Base-by-base conservation (phyloP, 2,888 invertebrate genomes). In the Napeogenes sylphis region DNA sequence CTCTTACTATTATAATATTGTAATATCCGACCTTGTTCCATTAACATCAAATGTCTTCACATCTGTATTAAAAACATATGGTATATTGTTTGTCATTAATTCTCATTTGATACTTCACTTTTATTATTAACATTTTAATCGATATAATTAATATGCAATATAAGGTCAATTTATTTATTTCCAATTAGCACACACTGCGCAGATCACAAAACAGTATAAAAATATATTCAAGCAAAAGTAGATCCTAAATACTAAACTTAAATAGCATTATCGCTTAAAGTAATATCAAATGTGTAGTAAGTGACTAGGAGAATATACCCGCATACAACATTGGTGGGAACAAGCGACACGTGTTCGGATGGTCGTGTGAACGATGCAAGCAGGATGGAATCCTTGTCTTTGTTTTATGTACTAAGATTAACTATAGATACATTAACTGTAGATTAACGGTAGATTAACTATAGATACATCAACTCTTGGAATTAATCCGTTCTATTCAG, bases 321-420 rank as follows among this genome's bases (percentile, higher is more conserved):
- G 87, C 87, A 87, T 87, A 69, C 67, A 66, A 71, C 71, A 71
- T 72, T 73, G 74, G 78, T 83, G 84, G 80, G 84, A 82, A 82
- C 78, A 72, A 62, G 64, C 71, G 72, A 83, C 86, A 86, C 86
- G 86, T 86, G 86, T 83, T 81, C 75, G 70, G 71, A 70, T 74
- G 70, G 70, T 78, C 81, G 79, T 83, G 84, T 83, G 84, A 83
- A 84, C 82, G 75, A 75, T 77, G 80, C 79, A 68, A 55, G 63
- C 73, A 72, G 73, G 75, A 82, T 77, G 78, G 71, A 72, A 76
- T 70, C 73, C 64, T 66, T 63, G 64, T 63, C 67, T 72, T 75
- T 73, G 76, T 76, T 77, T 75, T 73, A 70, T 68, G 65, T 60
- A 58, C 59, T 65, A 60, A 63, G 57, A 59, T 56, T 62, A 58